Evolutionary conservation across 2,797 vertebrate species (phyloP).

Genomic region (Pseudochirops cupreus): DNA sequence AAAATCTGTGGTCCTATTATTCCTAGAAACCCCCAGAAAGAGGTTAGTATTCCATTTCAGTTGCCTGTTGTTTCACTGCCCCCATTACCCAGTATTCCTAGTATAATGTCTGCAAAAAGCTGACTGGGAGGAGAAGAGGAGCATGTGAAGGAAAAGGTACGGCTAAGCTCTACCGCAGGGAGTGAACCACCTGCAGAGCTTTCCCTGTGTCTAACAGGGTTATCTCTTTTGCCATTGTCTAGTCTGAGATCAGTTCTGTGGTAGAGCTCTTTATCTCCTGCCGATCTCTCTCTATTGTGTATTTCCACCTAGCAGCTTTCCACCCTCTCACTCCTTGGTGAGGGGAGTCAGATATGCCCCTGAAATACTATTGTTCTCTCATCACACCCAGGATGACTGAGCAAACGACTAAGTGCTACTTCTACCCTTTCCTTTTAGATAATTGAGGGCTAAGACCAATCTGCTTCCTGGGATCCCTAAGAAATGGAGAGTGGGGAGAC

Average conservation of each 20-base stretch:
- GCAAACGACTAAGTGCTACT: neutral
- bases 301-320: neutral
- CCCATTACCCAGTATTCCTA: neutral
- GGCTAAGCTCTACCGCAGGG: neutral
- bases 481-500: neutral
- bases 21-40: neutral
- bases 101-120: neutral
- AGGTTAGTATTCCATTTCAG: neutral
- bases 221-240: neutral
- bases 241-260: neutral
- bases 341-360: neutral
- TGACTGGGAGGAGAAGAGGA: neutral
- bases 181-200: neutral
- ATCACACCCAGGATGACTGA: neutral
- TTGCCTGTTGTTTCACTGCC: neutral
- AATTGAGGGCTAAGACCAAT: neutral
- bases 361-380: neutral
- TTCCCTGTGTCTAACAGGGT: neutral
- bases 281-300: neutral
- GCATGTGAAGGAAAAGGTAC: neutral
- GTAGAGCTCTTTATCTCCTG: neutral
- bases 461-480: neutral
- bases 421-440: neutral
- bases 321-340: neutral
- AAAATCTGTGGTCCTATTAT: neutral